Conservation (phyloP, 2,113 vertebrate species). For the Tauraco erythrolophus region DNA sequence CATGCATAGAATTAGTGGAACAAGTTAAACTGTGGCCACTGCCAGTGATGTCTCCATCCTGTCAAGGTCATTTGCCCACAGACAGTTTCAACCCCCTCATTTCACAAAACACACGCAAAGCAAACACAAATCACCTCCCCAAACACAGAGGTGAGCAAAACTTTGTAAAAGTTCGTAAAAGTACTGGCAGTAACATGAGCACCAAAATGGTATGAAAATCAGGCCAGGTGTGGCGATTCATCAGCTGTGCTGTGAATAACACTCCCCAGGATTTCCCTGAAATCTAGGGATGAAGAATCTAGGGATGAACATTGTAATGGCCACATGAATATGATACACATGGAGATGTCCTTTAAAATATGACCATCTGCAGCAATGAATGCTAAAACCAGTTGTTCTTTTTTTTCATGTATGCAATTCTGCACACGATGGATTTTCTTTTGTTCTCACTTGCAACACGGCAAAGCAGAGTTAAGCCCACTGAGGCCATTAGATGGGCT, state of each 20-base stretch:
- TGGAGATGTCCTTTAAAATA: background rate
- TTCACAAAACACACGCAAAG: background rate
- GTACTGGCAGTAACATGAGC: rapidly evolving
- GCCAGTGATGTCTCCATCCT: background rate
- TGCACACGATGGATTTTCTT: background rate
- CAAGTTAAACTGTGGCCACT: background rate
- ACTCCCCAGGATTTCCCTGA: background rate
- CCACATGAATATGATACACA: rapidly evolving
- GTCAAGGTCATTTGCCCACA: rapidly evolving
- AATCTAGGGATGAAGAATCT: background rate
- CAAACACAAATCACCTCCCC: background rate
- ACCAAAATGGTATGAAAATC: background rate
- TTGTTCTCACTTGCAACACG: background rate
- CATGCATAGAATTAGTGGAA: rapidly evolving
- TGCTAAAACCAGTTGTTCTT: background rate
- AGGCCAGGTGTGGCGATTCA: background rate
- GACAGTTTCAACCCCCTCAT: background rate
- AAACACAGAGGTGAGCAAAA: background rate
- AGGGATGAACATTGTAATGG: rapidly evolving
- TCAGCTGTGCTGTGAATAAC: background rate
- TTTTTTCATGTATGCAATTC: background rate
- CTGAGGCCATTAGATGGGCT: background rate
- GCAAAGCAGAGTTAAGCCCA: background rate
- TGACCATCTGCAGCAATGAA: background rate
- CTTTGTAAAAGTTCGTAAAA: background rate